Conservation (phyloP, 2,888 invertebrate species). For the Notodonta ziczac region DNA sequence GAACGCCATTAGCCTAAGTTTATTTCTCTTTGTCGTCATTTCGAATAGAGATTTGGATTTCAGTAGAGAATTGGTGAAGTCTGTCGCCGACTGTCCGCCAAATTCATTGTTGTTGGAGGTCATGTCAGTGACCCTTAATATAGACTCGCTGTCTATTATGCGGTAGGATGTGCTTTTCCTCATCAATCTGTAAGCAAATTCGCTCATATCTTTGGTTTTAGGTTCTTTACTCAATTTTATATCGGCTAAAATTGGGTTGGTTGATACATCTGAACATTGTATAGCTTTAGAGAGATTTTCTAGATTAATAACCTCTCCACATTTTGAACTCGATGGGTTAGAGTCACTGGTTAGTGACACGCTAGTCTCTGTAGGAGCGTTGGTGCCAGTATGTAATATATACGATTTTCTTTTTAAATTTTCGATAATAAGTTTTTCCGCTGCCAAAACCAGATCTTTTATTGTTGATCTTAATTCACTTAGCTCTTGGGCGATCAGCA, state of each 20-base stretch:
- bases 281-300: slow-evolving; percentile 49
- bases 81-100: slow-evolving; percentile 23
- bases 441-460: slow-evolving; percentile 54
- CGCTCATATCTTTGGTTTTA: slow-evolving; percentile 43
- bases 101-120: slow-evolving; percentile 52
- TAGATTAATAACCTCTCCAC: slow-evolving; percentile 18
- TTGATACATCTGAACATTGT: slow-evolving; percentile 49
- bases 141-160: slow-evolving; percentile 70
- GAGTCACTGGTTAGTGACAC: slow-evolving; percentile 21
- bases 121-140: slow-evolving; percentile 73
- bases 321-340: slow-evolving; percentile 24
- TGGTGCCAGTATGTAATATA: slow-evolving; percentile 13
- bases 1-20: slow-evolving; percentile 49
- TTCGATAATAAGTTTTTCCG: slow-evolving; percentile 55
- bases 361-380: slow-evolving; percentile 14
- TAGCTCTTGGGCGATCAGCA: slow-evolving; percentile 59
- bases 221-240: slow-evolving; percentile 55
- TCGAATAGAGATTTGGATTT: slow-evolving; percentile 57
- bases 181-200: slow-evolving; percentile 46
- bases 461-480: slow-evolving; percentile 58
- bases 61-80: slow-evolving; percentile 42
- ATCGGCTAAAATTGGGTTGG: slow-evolving; percentile 42
- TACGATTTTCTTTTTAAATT: slow-evolving; percentile 38
- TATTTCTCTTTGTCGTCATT: slow-evolving; percentile 37
- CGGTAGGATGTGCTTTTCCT: slow-evolving; percentile 67